Base-by-base conservation (phyloP, 1,140 invertebrate species). In the Ceratoteleas bidentatus region DNA sequence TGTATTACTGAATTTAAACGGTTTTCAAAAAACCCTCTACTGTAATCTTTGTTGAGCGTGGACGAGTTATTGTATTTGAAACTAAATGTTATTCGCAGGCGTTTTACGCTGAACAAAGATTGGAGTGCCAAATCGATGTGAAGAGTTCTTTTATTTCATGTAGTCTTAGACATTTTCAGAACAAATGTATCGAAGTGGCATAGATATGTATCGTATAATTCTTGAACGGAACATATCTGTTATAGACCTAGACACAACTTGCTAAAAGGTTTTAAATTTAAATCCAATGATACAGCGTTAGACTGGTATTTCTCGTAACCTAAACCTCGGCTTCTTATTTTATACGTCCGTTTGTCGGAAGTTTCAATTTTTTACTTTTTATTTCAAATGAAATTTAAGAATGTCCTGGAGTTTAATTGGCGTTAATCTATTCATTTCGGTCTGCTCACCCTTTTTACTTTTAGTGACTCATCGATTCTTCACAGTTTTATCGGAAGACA, bases 211-310 rank as follows among this genome's bases (percentile, higher is more conserved):
- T 73, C 60, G 10, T 64, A 56, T 64, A 56, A 73, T 64, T 64
- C 60, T 73, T 36, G 10, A 36, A 4, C 56, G 70, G 49, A 24
- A 34, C 38, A 47, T 65, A 74, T 57, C 50, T 68, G 40, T 73
- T 56, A 53, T 62, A 70, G 65, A 53, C 38, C 36, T 81, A 72
- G 72, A 76, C 79, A 72, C 34, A 81, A 81, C 72, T 70, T 72
- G 79, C 73, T 82, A 82, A 77, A 82, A 82, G 79, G 65, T 73
- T 77, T 76, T 73, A 57, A 73, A 68, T 81, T 76, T 76, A 72
- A 65, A 76, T 49, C 45, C 49, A 66, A 40, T 66, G 15, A 40
- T 38, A 53, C 10, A 24, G n/a, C 53, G 52, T 16, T 24, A 43
- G 54, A 53, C 49, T n/a, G n/a, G n/a, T 69, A 50, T 50, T 40